Conservation (phyloP, 1,140 invertebrate species). For the Formica selysi region DNA sequence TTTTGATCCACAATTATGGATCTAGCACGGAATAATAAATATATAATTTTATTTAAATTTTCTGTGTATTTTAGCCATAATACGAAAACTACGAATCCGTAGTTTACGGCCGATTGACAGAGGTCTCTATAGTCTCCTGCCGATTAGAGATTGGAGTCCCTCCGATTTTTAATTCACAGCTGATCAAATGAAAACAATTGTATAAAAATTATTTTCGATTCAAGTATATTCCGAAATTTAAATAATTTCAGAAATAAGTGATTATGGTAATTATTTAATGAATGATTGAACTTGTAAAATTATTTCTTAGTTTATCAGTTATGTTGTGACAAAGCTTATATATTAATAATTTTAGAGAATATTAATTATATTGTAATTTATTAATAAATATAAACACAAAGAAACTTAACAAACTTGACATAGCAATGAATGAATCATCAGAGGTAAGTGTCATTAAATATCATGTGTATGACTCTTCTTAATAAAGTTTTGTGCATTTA, state of each 20-base stretch:
- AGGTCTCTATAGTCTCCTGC: too few species aligned
- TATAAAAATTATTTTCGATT: background rate
- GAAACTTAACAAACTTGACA: background rate
- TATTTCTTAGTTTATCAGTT: background rate
- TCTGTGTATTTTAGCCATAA: too few species aligned
- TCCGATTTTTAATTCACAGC: background rate
- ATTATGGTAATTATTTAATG: background rate
- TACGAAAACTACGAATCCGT: too few species aligned
- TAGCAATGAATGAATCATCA: slow-evolving; percentile 2
- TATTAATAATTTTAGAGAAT: background rate
- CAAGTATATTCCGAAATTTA: background rate
- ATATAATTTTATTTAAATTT: too few species aligned
- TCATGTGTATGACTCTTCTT: background rate
- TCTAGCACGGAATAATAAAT: too few species aligned
- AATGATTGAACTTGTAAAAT: background rate
- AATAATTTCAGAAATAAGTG: background rate
- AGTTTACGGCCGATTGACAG: too few species aligned
- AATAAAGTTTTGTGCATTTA: background rate
- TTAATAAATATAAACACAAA: slow-evolving; percentile 18
- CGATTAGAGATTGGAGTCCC: too few species aligned
- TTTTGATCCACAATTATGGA: too few species aligned
- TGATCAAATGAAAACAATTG: background rate
- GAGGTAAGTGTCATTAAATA: slow-evolving; percentile 34
- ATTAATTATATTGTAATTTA: background rate
- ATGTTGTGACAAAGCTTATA: background rate